These are phyloP conservation scores for Megalops atlanticus DNA, from an alignment of 2,113 vertebrate species.

Conservation along the genomic window DNA sequence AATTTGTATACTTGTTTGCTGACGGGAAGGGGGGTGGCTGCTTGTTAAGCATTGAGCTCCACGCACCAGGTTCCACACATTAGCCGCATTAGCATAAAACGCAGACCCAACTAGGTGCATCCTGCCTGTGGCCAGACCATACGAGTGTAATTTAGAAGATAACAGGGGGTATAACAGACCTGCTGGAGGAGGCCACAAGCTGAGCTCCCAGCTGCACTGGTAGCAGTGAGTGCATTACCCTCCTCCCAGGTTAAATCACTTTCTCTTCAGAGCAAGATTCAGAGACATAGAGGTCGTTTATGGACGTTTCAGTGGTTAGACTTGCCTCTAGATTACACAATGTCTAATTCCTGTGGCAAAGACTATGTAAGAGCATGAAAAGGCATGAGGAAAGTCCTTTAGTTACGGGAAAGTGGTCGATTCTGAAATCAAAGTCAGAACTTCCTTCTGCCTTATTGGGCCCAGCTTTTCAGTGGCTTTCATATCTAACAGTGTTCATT, in stretches of 20 bases:
- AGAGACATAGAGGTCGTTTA: background rate
- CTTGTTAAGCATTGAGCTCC: constrained; percentile 55
- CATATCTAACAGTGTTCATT: background rate
- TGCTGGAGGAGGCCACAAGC: constrained; percentile 58
- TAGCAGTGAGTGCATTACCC: background rate
- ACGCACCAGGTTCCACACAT: constrained; percentile 37
- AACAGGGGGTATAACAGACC: constrained; percentile 62
- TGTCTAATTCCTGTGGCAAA: background rate
- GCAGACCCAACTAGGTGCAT: constrained; percentile 44
- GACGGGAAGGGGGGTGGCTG: constrained; percentile 13
- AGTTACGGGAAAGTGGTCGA: background rate
- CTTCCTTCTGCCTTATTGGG: background rate
- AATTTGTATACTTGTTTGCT: constrained; percentile 51
- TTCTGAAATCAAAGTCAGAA: background rate
- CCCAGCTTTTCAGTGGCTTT: background rate
- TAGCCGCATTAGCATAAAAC: constrained; percentile 57
- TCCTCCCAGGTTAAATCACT: background rate
- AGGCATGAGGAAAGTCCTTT: background rate
- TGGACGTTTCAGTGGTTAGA: background rate
- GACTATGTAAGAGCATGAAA: background rate
- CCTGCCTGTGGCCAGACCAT: constrained; percentile 51
- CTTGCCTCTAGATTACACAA: background rate
- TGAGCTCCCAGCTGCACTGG: constrained; percentile 48
- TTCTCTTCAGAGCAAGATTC: background rate
- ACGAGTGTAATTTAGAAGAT: constrained; percentile 66